Evolutionary conservation across 2,113 vertebrate species (phyloP).

Genomic region (Dipodomys ordii): DNA sequence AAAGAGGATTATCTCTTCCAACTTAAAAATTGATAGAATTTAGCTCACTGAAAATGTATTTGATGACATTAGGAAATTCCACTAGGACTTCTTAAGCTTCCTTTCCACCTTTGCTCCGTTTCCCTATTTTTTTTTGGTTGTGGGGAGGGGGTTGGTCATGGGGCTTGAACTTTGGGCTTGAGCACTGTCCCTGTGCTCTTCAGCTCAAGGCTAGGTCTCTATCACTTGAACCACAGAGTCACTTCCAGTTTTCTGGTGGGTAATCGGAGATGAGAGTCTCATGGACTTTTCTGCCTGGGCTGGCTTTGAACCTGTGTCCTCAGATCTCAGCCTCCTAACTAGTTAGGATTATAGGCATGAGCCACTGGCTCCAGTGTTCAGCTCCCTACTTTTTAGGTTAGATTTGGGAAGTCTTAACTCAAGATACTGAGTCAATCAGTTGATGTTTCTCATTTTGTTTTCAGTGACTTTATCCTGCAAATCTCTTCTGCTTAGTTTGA

Average conservation of each 20-base stretch:
- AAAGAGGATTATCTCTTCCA: not conserved
- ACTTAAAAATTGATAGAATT: not conserved
- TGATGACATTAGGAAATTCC: not conserved
- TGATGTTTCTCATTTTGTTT: not conserved
- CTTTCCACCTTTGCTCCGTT: not conserved
- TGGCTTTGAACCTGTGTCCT: too few species aligned
- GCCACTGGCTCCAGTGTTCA: too few species aligned
- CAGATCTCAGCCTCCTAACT: too few species aligned
- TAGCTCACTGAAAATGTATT: not conserved
- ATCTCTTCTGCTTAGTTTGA: not conserved
- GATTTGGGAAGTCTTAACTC: not conserved
- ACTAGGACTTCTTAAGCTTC: not conserved
- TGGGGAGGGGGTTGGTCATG: too few species aligned
- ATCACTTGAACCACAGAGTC: too few species aligned
- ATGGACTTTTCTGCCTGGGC: too few species aligned
- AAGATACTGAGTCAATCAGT: not conserved
- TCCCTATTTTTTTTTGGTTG: not conserved
- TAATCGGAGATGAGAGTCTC: too few species aligned
- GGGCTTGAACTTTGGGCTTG: too few species aligned
- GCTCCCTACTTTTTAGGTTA: not conserved
- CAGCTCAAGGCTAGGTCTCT: too few species aligned
- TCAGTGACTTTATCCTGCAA: not conserved
- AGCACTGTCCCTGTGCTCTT: too few species aligned
- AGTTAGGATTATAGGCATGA: too few species aligned
- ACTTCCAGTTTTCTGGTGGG: too few species aligned